phyloP scores from a whole-genome alignment of 2,797 vertebrate species.

The Gallirallus australis region DNA sequence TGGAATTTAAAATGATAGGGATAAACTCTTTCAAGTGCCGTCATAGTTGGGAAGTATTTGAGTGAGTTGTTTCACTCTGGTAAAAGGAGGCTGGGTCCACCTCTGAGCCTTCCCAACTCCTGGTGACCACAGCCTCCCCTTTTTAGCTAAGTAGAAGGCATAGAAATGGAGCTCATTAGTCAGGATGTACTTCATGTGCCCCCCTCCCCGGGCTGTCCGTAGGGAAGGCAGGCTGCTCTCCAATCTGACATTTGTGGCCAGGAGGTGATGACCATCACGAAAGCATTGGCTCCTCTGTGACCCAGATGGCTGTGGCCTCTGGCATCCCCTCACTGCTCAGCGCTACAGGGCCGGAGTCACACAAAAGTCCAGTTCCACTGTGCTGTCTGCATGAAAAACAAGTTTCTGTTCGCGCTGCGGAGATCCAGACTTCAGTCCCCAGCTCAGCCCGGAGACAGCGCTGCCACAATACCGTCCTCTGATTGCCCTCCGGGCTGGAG shows the following conservation, averaged over 20 bases:
- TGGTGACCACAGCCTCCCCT: neutral
- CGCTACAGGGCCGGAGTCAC: neutral
- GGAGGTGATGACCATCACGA: neutral
- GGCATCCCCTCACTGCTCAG: neutral
- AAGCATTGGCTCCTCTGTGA: neutral
- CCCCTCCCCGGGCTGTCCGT: fast-evolving
- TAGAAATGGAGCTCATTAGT: neutral
- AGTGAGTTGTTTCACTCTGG: neutral
- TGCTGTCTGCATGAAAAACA: neutral
- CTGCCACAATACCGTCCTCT: slow-evolving; percentile 43
- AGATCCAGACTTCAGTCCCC: neutral
- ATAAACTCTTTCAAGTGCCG: neutral
- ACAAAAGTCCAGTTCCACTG: neutral
- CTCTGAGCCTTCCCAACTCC: neutral
- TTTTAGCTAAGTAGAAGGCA: neutral
- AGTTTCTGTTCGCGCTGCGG: neutral
- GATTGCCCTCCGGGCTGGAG: neutral
- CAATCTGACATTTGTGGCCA: neutral
- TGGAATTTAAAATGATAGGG: slow-evolving; percentile 73
- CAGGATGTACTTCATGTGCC: neutral
- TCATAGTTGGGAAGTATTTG: slow-evolving; percentile 19
- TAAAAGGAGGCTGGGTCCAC: neutral
- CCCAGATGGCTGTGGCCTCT: neutral
- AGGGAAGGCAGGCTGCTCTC: neutral
- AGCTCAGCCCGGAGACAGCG: neutral